Percentiles rank a stretch among this genome's conserved stretches.
These are phyloP conservation scores for Staurois parvus DNA, from an alignment of 2,797 vertebrate genomes.

Conservation along the genomic window DNA sequence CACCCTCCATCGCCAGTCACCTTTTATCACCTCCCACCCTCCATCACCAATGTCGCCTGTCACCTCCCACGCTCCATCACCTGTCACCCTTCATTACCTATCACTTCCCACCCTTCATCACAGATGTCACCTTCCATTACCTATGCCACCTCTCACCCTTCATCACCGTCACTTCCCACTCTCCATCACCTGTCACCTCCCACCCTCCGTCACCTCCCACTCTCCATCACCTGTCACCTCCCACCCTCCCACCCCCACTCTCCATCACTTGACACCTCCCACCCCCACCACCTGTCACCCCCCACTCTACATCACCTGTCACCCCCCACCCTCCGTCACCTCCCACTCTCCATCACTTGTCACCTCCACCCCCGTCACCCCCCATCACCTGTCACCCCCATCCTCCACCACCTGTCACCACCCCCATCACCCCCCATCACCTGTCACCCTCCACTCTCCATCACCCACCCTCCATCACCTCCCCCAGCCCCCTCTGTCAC, in stretches of 20 bases:
- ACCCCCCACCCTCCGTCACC: too few species aligned
- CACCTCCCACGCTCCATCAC: not conserved
- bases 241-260: not conserved
- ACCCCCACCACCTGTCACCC: not conserved
- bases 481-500: too few species aligned
- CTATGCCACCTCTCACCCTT: not conserved
- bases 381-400: not conserved
- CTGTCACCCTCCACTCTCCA: not conserved
- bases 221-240: not conserved
- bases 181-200: not conserved
- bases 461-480: not conserved
- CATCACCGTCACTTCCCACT: too few species aligned
- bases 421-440: too few species aligned
- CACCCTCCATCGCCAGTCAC: not conserved
- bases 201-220: not conserved
- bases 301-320: too few species aligned
- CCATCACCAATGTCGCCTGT: not conserved
- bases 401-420: not conserved
- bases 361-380: too few species aligned
- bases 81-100: not conserved
- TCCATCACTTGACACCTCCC: not conserved
- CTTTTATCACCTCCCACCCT: not conserved
- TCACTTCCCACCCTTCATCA: not conserved
- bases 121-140: too few species aligned
- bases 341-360: not conserved